phyloP scores from a whole-genome alignment of 2,888 invertebrate species.

The Taenaris catops region DNA sequence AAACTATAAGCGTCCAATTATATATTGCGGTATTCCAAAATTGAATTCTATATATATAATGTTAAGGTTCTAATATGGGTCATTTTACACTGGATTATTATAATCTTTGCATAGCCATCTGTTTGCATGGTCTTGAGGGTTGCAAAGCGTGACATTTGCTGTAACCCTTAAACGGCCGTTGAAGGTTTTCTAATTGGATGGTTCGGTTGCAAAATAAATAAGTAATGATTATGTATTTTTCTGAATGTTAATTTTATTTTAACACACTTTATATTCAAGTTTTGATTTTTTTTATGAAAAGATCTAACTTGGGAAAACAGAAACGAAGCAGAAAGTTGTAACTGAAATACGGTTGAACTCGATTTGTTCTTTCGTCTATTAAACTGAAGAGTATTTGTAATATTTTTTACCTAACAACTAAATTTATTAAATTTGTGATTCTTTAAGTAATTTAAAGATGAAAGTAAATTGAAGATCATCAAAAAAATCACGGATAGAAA shows the following conservation, averaged over 20 bases:
- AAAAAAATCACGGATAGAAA: slow-evolving; percentile 9
- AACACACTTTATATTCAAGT: no score
- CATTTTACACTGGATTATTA: slow-evolving; percentile 14
- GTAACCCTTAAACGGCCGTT: slow-evolving; percentile 48
- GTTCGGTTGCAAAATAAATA: slow-evolving; percentile 29
- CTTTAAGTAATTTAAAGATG: no score
- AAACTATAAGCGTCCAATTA: slow-evolving; percentile 5
- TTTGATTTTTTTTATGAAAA: no score
- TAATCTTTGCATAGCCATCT: slow-evolving; percentile 44
- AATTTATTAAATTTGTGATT: no score
- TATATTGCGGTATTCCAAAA: no score
- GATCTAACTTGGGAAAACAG: no score
- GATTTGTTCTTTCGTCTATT: no score
- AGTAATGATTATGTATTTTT: background rate
- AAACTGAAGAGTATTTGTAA: no score
- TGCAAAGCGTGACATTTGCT: slow-evolving; percentile 56
- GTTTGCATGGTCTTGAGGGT: slow-evolving; percentile 50
- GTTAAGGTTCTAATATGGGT: slow-evolving; percentile 13
- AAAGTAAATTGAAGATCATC: background rate
- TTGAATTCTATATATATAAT: slow-evolving; percentile 16
- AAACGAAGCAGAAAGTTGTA: no score
- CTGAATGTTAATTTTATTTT: no score
- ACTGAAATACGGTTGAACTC: no score
- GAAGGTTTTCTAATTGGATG: slow-evolving; percentile 48
- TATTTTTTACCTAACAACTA: no score